Evolutionary conservation across 2,113 vertebrate species (phyloP).

Genomic region (Heloderma charlesbogerti): DNA sequence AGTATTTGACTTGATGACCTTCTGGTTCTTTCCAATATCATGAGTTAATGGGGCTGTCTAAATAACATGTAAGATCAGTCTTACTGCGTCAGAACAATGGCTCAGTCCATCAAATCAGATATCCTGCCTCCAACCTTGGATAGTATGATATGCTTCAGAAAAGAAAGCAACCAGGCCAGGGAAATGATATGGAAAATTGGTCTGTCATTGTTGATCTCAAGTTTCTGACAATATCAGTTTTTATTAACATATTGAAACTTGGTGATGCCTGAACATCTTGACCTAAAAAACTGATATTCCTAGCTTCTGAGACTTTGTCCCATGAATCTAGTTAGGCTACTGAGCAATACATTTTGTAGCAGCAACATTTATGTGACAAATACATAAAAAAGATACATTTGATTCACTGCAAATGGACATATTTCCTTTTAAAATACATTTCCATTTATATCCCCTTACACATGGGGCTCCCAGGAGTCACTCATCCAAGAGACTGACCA

Average conservation of each 20-base stretch:
- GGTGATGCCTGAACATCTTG: not conserved
- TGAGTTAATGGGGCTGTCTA: not conserved
- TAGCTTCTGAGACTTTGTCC: not conserved
- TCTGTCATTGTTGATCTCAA: not conserved
- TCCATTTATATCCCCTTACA: not conserved
- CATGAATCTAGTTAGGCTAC: not conserved
- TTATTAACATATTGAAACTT: not conserved
- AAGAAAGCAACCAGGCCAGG: not conserved
- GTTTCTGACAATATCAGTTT: not conserved
- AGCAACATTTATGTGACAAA: not conserved
- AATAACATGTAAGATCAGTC: slow-evolving; percentile 7
- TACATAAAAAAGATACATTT: not conserved
- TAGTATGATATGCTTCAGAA: not conserved
- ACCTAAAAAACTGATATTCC: not conserved
- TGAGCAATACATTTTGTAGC: not conserved
- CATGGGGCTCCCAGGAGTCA: not conserved
- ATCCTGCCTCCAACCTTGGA: not conserved
- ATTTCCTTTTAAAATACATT: not conserved
- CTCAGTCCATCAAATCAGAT: not conserved
- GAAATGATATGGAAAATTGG: not conserved
- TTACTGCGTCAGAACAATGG: not conserved
- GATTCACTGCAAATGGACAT: not conserved
- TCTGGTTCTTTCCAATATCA: not conserved
- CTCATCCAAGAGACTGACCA: not conserved
- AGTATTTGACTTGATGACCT: not conserved